Conservation (phyloP, 2,113 vertebrate species). For the Ictalurus furcatus region DNA sequence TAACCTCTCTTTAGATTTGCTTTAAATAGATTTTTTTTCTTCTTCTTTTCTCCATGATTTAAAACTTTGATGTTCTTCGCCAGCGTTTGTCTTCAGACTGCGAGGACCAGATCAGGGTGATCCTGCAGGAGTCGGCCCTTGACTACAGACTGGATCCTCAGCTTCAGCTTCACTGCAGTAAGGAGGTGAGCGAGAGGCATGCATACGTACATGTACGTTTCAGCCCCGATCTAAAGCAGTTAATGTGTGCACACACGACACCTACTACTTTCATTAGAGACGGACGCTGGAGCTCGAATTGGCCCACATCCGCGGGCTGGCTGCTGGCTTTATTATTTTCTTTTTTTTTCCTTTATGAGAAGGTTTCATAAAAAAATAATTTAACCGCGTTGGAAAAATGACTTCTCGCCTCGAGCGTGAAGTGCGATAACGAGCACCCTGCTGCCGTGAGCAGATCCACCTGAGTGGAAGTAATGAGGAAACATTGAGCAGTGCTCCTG, state of each 20-base stretch:
- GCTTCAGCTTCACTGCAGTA: constrained; percentile 85
- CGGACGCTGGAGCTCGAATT: not conserved
- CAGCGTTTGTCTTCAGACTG: constrained; percentile 86
- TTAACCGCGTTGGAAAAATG: not conserved
- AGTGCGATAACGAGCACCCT: constrained; percentile 1
- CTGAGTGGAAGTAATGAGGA: constrained; percentile 26
- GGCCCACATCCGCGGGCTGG: not conserved
- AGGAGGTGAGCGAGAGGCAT: constrained; percentile 74
- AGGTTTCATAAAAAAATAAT: not conserved
- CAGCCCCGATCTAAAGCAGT: not conserved
- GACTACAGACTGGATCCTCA: constrained; percentile 89
- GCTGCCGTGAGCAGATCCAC: not conserved
- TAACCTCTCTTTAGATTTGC: not conserved
- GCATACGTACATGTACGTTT: not conserved
- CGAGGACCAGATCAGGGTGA: constrained; percentile 87
- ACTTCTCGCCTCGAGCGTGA: not conserved
- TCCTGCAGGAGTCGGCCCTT: constrained; percentile 87
- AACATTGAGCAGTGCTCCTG: not conserved
- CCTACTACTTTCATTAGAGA: not conserved
- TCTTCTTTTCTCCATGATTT: constrained; percentile 6
- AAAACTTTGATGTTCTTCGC: not conserved
- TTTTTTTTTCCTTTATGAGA: not conserved
- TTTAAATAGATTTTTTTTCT: not conserved
- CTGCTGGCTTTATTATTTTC: not conserved
- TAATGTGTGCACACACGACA: not conserved